Base-by-base conservation (phyloP, 2,797 vertebrate genomes). In the Pampus argenteus region DNA sequence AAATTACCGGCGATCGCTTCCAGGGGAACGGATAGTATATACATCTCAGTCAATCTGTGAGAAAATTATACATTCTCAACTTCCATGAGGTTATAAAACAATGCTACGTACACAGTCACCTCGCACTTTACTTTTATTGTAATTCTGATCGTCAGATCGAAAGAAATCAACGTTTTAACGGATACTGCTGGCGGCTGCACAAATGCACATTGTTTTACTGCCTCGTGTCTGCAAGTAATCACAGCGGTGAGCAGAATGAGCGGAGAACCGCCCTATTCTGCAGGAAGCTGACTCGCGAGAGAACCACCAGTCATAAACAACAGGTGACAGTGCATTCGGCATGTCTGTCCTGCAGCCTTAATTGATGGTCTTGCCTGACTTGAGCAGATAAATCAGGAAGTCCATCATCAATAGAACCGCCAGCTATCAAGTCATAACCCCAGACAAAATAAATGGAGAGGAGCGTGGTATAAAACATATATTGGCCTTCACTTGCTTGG, bases 391-490 rank as follows among this genome's bases (percentile, higher is more conserved):
- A 94, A 94, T 95, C 93, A 88, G 52, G 55, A 45, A 71, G 81
- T 88, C 86, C 82, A 90, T 93, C 93, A 94, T 92, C 90, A 93
- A 92, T 86, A 85, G 86, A 85, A 83, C 85, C 49, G 50, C 74
- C 81, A 78, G 79, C 86, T 76, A 93, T 94, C 89, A 94, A 92
- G 90, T 91, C 89, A 89, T 92, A 94, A 93, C 90, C 87, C 87
- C 65, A 67, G 75, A 69, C 73, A 82, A 90, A 93, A 93, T 91
- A 92, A 93, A 93, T 88, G 78, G 81, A 83, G 73, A 74, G 70
- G 76, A 81, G 87, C 54, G 17, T 68, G 81, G 84, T 86, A 92
- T 94, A 92, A 94, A 94, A 87, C 91, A 91, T 89, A 89, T 82
- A 90, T 85, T 90, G 92, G 93, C 92, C 93, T 94, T 94, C 90